Conservation (phyloP, 2,888 invertebrate genomes). For the Ichneumoninae sp. region DNA sequence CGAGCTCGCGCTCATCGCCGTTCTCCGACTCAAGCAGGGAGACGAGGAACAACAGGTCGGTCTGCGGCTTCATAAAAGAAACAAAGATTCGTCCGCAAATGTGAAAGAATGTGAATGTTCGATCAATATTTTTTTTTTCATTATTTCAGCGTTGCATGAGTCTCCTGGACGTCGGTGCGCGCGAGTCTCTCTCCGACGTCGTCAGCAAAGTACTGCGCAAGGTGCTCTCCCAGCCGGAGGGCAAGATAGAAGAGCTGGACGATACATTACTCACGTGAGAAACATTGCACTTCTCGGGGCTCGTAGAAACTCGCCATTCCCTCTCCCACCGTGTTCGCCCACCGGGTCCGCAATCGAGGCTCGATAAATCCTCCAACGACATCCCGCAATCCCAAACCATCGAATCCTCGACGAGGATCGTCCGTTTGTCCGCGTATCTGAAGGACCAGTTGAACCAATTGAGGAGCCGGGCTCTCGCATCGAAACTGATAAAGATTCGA, state of each 20-base stretch:
- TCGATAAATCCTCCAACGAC: constrained; percentile 61
- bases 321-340: constrained; percentile 51
- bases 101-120: background rate
- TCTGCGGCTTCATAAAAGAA: background rate
- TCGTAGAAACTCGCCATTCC: constrained; percentile 68
- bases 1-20: constrained; percentile 95
- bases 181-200: constrained; percentile 95
- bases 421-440: constrained; percentile 71
- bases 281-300: constrained; percentile 75
- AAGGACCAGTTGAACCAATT: constrained; percentile 72
- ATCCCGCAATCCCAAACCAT: constrained; percentile 65
- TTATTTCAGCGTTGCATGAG: constrained; percentile 89
- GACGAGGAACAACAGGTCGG: constrained; percentile 90
- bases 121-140: constrained; percentile 17
- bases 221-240: constrained; percentile 90
- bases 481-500: constrained; percentile 70
- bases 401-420: constrained; percentile 63
- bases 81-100: background rate
- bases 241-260: constrained; percentile 96
- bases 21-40: constrained; percentile 92
- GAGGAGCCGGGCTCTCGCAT: constrained; percentile 67
- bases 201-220: constrained; percentile 95
- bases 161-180: constrained; percentile 93
- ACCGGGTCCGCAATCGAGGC: background rate
- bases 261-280: constrained; percentile 94